phyloP scores from a whole-genome alignment of 2,113 vertebrate genomes.

The Telmatochromis brichardi region DNA sequence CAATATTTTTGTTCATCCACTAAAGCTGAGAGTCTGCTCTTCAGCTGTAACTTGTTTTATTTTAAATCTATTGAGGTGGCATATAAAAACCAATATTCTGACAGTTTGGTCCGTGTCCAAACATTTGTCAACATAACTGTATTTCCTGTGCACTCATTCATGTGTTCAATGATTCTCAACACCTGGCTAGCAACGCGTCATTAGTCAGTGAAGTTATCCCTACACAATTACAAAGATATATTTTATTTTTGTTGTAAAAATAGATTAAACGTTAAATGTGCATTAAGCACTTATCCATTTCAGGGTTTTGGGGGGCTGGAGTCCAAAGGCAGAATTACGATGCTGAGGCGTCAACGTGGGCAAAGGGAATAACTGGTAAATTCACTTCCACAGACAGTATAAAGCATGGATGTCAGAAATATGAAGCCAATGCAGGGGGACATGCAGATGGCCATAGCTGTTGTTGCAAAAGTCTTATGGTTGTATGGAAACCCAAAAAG shows the following conservation, averaged over 20 bases:
- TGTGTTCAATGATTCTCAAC: background rate
- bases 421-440: background rate
- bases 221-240: background rate
- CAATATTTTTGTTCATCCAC: background rate
- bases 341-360: accelerated
- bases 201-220: background rate
- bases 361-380: background rate
- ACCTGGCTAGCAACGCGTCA: background rate
- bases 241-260: background rate
- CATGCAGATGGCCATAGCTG: background rate
- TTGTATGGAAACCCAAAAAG: background rate
- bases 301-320: background rate
- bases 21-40: background rate
- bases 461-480: background rate
- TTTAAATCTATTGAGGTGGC: background rate
- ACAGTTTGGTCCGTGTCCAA: background rate
- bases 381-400: background rate
- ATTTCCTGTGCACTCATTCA: background rate
- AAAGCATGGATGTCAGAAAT: background rate
- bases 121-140: background rate
- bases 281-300: background rate
- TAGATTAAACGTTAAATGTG: background rate
- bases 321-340: accelerated
- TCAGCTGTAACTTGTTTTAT: background rate
- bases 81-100: background rate